Base-by-base conservation (phyloP, 2,113 vertebrate genomes). In the Mus spicilegus region DNA sequence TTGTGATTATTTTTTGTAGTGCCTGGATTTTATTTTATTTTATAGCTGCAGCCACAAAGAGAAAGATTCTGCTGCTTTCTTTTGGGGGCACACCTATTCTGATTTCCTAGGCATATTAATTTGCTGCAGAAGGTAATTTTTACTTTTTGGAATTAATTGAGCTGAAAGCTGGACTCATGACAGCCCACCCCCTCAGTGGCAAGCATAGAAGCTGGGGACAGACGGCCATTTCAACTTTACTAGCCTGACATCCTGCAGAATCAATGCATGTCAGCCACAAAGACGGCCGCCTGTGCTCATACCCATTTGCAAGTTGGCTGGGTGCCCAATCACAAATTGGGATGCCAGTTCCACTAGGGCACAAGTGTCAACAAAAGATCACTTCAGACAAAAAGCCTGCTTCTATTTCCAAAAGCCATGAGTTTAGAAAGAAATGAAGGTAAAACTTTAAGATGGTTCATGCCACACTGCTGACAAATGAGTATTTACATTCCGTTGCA, bases 181-280 rank as follows among this genome's bases (percentile, higher is more conserved):
- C 97, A 87, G 7, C 17, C 36, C 80, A 39, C 95, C 90, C 96
- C 51, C 46, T 77, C 90, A 36, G 94, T 69, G 36, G 95, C 72
- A 91, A 75, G 86, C 93, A 92, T 88, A 97, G 96, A 97, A 97
- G 82, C 30, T 1, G 61, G 49, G 19, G 65, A 87, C 96, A 91
- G 92, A 96, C 80, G 97, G 96, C 65, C 46, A 90, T 97, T 98
- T 97, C 93, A 93, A 95, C 97, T 96, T 96, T 95, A 97, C 46
- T 97, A 80, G 95, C 77, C 69, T 98, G 93, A 97, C 96, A 95
- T 81, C 58, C 96, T 26, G 2, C 42, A 91, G 94, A 96, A 97
- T 70, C 92, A 87, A 36, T 85, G 77, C 75, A 70, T 6, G 69
- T 85, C 96, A 97, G 94, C 39, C 91, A 94, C 69, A 12, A 96